Evolutionary conservation across 2,888 invertebrate species (phyloP).

Genomic region (Brenthis hecate): DNA sequence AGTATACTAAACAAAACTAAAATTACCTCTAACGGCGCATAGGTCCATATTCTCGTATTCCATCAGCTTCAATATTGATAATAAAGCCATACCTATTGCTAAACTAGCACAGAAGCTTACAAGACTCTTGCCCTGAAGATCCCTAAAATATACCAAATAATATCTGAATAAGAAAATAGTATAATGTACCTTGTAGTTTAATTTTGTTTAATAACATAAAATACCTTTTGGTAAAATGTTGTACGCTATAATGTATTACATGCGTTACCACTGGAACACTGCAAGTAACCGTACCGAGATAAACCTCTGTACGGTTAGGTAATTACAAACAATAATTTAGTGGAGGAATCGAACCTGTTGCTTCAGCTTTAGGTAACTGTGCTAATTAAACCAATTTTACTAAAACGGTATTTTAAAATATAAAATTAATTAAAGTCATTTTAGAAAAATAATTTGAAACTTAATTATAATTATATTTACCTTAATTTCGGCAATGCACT

Average conservation of each 20-base stretch:
- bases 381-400: not conserved
- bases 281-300: too few species aligned
- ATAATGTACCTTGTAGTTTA: not conserved
- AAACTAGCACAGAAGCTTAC: constrained; percentile 63
- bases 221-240: too few species aligned
- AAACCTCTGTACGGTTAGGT: too few species aligned
- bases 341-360: too few species aligned
- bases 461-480: constrained; percentile 45
- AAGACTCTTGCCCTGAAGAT: constrained; percentile 69
- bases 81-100: constrained; percentile 55
- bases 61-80: constrained; percentile 58
- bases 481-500: constrained; percentile 59
- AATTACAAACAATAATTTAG: too few species aligned
- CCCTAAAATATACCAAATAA: constrained; percentile 52
- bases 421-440: too few species aligned
- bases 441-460: not conserved
- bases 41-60: constrained; percentile 55
- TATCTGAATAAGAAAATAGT: not conserved
- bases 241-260: too few species aligned
- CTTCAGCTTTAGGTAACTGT: too few species aligned
- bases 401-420: too few species aligned
- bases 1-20: not conserved
- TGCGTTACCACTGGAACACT: too few species aligned
- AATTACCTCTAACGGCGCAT: constrained; percentile 65
- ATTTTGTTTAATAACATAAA: too few species aligned